A percentile compares a stretch with the other conserved stretches of the same genome.
phyloP scores from a whole-genome alignment of 2,113 vertebrate species.

The Pelecanoides urinatrix region DNA sequence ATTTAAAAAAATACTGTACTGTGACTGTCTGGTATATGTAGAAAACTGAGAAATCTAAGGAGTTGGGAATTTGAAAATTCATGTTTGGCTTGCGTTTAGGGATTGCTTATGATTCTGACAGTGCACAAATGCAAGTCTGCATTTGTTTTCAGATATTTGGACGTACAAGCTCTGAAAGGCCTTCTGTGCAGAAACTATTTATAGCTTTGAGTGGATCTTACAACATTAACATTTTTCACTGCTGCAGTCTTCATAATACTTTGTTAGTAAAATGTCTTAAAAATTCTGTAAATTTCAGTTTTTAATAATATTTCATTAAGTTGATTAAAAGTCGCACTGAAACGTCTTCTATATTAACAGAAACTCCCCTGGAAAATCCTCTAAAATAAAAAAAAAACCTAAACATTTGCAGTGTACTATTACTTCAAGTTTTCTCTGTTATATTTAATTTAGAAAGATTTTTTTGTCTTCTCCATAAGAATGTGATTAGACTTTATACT shows the following conservation, averaged over 20 bases:
- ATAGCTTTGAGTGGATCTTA: neutral
- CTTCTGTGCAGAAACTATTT: neutral
- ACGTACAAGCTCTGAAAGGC: neutral
- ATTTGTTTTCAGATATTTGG: neutral
- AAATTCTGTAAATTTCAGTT: neutral
- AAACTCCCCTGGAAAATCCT: neutral
- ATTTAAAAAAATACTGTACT: neutral
- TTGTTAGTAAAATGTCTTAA: neutral
- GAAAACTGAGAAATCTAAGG: neutral
- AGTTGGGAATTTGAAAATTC: neutral
- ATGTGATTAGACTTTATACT: neutral
- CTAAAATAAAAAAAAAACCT: neutral
- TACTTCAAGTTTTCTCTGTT: neutral
- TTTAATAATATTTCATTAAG: neutral
- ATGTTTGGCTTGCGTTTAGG: neutral
- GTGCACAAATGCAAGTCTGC: neutral
- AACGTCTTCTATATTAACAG: neutral
- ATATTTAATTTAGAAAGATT: neutral
- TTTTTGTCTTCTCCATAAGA: neutral
- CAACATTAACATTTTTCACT: neutral
- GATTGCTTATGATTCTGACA: neutral
- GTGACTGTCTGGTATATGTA: neutral
- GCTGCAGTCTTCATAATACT: neutral
- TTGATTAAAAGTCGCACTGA: neutral
- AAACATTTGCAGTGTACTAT: neutral